A percentile compares a stretch with the other conserved stretches of the same genome.
phyloP scores from a whole-genome alignment of 2,797 vertebrate genomes.

The Platalea minor region DNA sequence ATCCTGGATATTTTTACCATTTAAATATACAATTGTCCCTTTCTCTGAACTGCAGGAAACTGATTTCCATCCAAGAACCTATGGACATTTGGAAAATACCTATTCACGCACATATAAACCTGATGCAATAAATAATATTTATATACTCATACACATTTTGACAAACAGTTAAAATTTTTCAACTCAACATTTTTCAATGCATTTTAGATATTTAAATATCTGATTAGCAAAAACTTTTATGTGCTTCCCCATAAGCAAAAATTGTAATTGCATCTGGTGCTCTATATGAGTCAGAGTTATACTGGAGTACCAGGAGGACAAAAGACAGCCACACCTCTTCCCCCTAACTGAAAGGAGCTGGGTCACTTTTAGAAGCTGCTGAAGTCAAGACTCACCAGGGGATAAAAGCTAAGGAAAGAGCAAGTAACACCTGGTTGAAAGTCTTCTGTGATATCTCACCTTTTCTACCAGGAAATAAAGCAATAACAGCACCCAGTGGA shows the following conservation, averaged over 20 bases:
- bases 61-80: not conserved
- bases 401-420: not conserved
- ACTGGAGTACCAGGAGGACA: not conserved
- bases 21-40: not conserved
- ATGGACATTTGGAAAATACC: not conserved
- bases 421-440: not conserved
- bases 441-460: not conserved
- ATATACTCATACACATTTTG: not conserved
- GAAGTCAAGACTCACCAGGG: not conserved
- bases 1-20: not conserved
- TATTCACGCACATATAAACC: not conserved
- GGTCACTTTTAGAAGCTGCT: not conserved
- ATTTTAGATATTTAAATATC: not conserved
- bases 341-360: not conserved
- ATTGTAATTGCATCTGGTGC: not conserved
- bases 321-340: not conserved
- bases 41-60: not conserved
- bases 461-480: not conserved
- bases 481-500: not conserved
- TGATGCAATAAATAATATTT: not conserved
- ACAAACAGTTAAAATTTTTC: not conserved
- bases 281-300: not conserved
- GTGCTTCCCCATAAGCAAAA: not conserved
- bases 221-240: not conserved
- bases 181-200: not conserved